A percentile compares a stretch with the other conserved stretches of the same genome.
Conservation (phyloP, 2,797 vertebrate species). For the Staurois parvus region DNA sequence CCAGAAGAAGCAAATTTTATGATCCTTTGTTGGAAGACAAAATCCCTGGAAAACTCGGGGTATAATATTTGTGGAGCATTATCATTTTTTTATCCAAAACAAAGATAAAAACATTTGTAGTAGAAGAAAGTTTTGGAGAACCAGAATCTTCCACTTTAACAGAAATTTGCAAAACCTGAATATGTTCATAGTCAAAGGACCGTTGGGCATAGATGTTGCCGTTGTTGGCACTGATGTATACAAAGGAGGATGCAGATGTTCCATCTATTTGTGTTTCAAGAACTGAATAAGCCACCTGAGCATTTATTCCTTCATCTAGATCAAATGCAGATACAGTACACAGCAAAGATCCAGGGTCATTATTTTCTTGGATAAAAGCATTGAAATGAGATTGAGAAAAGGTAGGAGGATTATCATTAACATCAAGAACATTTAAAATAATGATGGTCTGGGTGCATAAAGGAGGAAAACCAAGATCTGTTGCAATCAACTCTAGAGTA, state of each 20-base stretch:
- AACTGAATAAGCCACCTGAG: constrained; percentile 86
- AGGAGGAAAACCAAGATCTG: constrained; percentile 86
- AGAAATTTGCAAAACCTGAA: constrained; percentile 87
- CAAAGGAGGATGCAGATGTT: constrained; percentile 84
- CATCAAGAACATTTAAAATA: constrained; percentile 88
- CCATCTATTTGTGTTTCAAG: constrained; percentile 81
- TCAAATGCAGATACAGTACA: constrained; percentile 86
- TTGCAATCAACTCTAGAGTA: constrained; percentile 82
- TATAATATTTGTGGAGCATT: constrained; percentile 86
- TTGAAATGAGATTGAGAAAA: constrained; percentile 90
- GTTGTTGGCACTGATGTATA: constrained; percentile 89
- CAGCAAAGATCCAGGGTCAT: constrained; percentile 84
- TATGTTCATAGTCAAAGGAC: constrained; percentile 89
- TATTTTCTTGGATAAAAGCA: constrained; percentile 90
- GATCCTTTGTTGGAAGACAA: constrained; percentile 78
- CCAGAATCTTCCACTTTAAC: constrained; percentile 89
- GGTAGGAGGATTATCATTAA: constrained; percentile 91
- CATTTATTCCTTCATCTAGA: constrained; percentile 86
- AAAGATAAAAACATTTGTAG: constrained; percentile 90
- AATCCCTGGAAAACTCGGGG: constrained; percentile 79
- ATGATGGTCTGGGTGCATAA: constrained; percentile 83
- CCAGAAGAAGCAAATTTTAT: constrained; percentile 82
- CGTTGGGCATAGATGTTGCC: constrained; percentile 90
- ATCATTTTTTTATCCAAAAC: constrained; percentile 93
- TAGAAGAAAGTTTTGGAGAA: constrained; percentile 79